Percentiles rank a stretch among this genome's conserved stretches.
phyloP scores from a whole-genome alignment of 2,888 invertebrate species.

The Hedychridium roseum region DNA sequence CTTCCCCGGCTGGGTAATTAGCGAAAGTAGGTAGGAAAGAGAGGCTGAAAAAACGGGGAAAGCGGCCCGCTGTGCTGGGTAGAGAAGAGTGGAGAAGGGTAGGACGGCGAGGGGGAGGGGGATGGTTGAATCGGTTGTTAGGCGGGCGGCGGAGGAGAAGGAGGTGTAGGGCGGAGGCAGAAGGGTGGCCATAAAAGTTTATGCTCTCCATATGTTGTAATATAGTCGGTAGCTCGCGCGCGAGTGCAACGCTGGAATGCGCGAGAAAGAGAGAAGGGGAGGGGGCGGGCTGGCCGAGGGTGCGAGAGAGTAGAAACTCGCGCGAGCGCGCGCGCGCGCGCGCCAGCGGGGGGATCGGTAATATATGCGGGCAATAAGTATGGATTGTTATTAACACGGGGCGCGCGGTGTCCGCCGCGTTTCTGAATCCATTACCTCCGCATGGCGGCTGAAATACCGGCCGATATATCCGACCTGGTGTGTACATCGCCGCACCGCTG shows the following conservation, averaged over 20 bases:
- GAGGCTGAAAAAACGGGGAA: conserved; percentile 12
- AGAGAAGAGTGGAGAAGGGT: conserved; percentile 4
- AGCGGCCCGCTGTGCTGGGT: not conserved
- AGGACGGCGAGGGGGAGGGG: too few relatives aligned
- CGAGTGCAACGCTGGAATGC: too few relatives aligned
- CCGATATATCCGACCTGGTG: conserved; percentile 62
- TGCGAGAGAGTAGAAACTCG: too few relatives aligned
- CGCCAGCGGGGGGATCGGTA: conserved; percentile 64
- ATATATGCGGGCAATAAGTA: conserved; percentile 65
- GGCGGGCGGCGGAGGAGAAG: conserved; percentile 38
- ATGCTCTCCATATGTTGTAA: conserved; percentile 65
- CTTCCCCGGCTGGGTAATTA: conserved; percentile 54
- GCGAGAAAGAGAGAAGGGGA: too few relatives aligned
- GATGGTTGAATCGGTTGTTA: conserved; percentile 31
- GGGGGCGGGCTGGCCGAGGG: too few relatives aligned
- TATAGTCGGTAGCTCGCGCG: conserved; percentile 60
- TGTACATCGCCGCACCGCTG: conserved; percentile 50
- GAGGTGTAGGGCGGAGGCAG: conserved; percentile 45
- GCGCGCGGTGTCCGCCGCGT: conserved; percentile 63
- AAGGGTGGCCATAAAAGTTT: conserved; percentile 65
- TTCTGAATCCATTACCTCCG: conserved; percentile 65
- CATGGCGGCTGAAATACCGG: conserved; percentile 64
- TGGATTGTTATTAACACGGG: conserved; percentile 65
- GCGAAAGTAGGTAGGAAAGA: conserved; percentile 45
- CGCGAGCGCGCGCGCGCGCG: too few relatives aligned